Evolutionary conservation across 1,140 invertebrate genomes (phyloP).

Genomic region (Myzus persicae): DNA sequence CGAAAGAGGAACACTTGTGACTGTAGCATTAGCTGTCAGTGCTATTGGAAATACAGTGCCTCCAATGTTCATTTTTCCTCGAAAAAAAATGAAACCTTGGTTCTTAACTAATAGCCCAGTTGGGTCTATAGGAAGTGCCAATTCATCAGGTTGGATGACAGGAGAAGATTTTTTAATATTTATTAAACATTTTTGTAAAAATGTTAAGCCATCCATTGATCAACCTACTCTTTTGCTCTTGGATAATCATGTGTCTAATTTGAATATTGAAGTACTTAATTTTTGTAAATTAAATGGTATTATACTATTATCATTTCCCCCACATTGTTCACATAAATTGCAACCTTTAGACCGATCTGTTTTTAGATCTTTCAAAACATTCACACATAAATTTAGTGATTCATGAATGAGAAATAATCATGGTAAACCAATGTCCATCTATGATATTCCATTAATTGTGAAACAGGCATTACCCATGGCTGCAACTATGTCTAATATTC

Average conservation of each 20-base stretch:
- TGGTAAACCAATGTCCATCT: neutral
- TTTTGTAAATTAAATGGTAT: constrained; percentile 3
- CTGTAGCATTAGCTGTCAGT: neutral
- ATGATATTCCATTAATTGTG: constrained; percentile 19
- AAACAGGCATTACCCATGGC: neutral
- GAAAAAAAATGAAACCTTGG: constrained; percentile 16
- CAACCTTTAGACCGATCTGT: neutral
- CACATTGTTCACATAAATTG: neutral
- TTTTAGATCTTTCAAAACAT: neutral
- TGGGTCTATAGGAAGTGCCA: neutral
- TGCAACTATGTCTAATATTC: neutral
- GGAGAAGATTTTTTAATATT: constrained; percentile 64
- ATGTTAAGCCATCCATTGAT: constrained; percentile 60
- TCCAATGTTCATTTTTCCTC: neutral
- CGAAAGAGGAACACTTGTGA: constrained; percentile 62
- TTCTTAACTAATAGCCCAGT: neutral
- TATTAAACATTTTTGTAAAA: constrained; percentile 64
- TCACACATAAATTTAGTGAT: neutral
- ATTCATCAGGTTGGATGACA: neutral
- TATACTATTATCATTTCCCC: neutral
- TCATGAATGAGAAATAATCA: neutral
- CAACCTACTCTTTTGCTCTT: constrained; percentile 29
- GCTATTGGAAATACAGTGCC: neutral
- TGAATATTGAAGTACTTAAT: neutral
- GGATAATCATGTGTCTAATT: constrained; percentile 60